Evolutionary conservation across 2,888 invertebrate genomes (phyloP).

Genomic region (Oxyteleia sp.): DNA sequence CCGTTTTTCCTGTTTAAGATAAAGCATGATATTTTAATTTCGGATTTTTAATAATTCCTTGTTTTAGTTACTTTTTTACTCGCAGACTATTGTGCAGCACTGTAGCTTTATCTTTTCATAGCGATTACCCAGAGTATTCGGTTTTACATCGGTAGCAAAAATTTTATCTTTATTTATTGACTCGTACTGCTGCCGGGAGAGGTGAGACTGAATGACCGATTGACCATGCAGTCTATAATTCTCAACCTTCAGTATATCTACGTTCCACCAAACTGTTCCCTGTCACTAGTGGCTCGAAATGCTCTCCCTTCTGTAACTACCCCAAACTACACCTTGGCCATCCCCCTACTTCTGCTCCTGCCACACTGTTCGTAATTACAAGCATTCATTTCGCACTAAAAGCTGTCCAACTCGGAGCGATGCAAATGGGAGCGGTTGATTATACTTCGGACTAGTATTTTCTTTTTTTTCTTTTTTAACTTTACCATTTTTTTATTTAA

Average conservation of each 20-base stretch:
- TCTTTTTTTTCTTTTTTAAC: slow-evolving; percentile 43
- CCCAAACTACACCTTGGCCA: slow-evolving; percentile 74
- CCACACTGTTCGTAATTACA: slow-evolving; percentile 85
- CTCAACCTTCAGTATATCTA: slow-evolving; percentile 76
- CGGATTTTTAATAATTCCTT: too few relatives aligned
- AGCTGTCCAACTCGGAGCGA: slow-evolving; percentile 83
- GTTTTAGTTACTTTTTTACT: too few relatives aligned
- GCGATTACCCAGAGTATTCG: slow-evolving; percentile 3
- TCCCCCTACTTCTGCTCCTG: slow-evolving; percentile 72
- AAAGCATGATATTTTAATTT: too few relatives aligned
- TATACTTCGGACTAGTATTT: slow-evolving; percentile 62
- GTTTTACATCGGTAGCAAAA: slow-evolving; percentile 13
- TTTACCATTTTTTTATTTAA: slow-evolving; percentile 16
- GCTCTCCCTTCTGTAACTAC: slow-evolving; percentile 71
- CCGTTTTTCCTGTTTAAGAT: too few relatives aligned
- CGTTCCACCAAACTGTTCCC: slow-evolving; percentile 79
- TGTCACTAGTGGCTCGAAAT: slow-evolving; percentile 76
- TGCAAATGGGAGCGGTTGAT: slow-evolving; percentile 76
- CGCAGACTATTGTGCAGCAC: too few relatives aligned
- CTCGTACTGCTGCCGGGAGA: slow-evolving; percentile 4
- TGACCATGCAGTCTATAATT: slow-evolving; percentile 83
- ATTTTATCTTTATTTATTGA: slow-evolving; percentile 62
- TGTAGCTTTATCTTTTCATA: too few relatives aligned
- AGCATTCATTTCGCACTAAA: slow-evolving; percentile 87
- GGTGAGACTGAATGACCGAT: slow-evolving; percentile 75